These are phyloP conservation scores for Ceratina calcarata DNA, from an alignment of 1,140 invertebrate species.

Conservation along the genomic window DNA sequence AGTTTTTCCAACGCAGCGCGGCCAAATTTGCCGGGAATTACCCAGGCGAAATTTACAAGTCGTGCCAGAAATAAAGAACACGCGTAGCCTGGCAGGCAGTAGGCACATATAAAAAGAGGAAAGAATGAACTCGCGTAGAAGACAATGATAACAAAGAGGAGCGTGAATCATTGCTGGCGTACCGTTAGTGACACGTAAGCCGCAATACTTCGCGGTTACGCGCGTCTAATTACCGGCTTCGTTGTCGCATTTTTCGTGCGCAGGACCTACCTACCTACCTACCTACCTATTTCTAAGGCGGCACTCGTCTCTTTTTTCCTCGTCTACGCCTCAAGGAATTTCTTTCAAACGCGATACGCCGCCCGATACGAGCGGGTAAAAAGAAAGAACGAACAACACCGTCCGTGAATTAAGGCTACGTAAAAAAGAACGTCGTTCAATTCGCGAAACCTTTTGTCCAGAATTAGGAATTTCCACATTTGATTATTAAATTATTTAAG, in stretches of 20 bases:
- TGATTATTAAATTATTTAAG: too few species aligned
- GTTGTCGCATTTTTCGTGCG: conserved; percentile 3
- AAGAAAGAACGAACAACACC: background rate
- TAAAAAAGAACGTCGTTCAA: too few species aligned
- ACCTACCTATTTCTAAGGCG: conserved; percentile 1
- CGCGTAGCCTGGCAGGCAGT: background rate
- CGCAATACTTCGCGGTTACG: background rate
- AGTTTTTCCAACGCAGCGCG: background rate
- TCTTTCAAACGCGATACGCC: background rate
- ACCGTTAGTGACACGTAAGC: conserved; percentile 35
- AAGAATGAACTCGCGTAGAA: conserved; percentile 5
- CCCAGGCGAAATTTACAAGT: background rate
- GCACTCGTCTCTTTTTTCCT: background rate
- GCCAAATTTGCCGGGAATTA: background rate
- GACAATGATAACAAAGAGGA: conserved; percentile 30
- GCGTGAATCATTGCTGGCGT: conserved; percentile 46
- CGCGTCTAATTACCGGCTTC: conserved; percentile 37
- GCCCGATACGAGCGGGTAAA: background rate
- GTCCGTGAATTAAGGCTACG: too few species aligned
- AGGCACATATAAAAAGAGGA: background rate
- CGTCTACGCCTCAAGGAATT: conserved; percentile 11
- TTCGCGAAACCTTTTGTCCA: too few species aligned
- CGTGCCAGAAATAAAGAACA: background rate
- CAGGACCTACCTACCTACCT: background rate
- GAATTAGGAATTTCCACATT: too few species aligned